Evolutionary conservation across 2,888 invertebrate species (phyloP).

Genomic region (Xanthorhoe designata): DNA sequence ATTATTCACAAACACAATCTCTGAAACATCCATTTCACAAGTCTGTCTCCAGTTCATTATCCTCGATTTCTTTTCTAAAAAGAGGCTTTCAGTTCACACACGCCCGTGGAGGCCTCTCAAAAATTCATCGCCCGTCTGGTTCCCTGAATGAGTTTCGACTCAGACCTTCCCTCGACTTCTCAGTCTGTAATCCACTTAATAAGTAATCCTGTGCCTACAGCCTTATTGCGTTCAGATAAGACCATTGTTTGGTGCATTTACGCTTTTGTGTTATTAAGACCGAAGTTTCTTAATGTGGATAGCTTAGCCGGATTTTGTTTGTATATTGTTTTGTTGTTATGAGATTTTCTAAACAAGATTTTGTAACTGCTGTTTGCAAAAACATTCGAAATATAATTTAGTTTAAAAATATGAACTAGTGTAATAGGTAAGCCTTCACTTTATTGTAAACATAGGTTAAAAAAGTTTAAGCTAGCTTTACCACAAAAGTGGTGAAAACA

Average conservation of each 20-base stretch:
- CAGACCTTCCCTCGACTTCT: slow-evolving; percentile 61
- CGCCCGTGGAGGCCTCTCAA: slow-evolving; percentile 77
- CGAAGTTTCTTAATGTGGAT: slow-evolving; percentile 23
- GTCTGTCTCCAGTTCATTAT: slow-evolving; percentile 67
- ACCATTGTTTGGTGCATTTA: slow-evolving; percentile 47
- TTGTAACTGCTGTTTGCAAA: not conserved
- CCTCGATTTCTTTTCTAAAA: slow-evolving; percentile 73
- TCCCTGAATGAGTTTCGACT: slow-evolving; percentile 70
- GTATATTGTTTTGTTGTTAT: slow-evolving; percentile 4
- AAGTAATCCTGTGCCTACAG: slow-evolving; percentile 65
- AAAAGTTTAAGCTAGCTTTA: too few relatives aligned
- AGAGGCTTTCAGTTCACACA: slow-evolving; percentile 73
- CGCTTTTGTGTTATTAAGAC: slow-evolving; percentile 28
- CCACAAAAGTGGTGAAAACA: too few relatives aligned
- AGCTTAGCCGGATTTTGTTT: slow-evolving; percentile 14
- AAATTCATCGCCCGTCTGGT: slow-evolving; percentile 84
- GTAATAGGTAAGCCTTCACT: too few relatives aligned
- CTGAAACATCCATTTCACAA: slow-evolving; percentile 45
- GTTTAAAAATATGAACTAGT: too few relatives aligned
- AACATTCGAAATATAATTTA: not conserved
- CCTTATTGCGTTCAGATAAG: slow-evolving; percentile 53
- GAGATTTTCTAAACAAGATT: slow-evolving; percentile 5
- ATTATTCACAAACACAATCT: slow-evolving; percentile 24
- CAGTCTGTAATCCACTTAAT: slow-evolving; percentile 76
- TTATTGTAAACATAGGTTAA: too few relatives aligned